Conservation (phyloP, 2,888 invertebrate species). For the Macaria notata region DNA sequence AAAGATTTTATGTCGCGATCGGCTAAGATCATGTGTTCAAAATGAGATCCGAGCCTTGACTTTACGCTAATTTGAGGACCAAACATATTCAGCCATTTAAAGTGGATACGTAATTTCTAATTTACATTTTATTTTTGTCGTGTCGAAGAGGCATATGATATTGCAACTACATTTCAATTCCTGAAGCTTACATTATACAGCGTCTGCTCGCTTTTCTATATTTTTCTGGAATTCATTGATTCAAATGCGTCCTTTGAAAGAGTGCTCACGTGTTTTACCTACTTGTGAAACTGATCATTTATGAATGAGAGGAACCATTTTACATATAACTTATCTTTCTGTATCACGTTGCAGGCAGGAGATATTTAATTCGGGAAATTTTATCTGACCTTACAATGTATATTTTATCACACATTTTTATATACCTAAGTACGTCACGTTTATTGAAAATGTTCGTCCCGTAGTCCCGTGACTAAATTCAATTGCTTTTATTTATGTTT, state of each 20-base stretch:
- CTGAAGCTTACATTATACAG: slow-evolving; percentile 16
- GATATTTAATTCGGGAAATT: background rate
- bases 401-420: no score
- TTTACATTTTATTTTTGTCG: slow-evolving; percentile 17
- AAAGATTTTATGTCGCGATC: background rate
- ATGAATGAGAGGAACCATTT: slow-evolving; percentile 10
- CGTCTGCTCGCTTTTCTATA: slow-evolving; percentile 8
- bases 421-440: no score
- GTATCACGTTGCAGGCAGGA: slow-evolving; percentile 5
- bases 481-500: no score
- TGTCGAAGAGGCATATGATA: slow-evolving; percentile 6
- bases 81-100: slow-evolving; percentile 36
- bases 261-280: slow-evolving; percentile 26
- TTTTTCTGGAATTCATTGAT: slow-evolving; percentile 29
- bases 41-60: slow-evolving; percentile 37
- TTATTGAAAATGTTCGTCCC: no score
- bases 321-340: background rate
- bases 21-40: background rate
- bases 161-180: slow-evolving; percentile 10
- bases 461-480: no score
- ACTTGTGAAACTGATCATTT: slow-evolving; percentile 12
- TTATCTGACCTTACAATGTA: no score
- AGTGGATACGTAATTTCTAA: slow-evolving; percentile 30
- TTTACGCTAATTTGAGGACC: slow-evolving; percentile 30
- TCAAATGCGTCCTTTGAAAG: slow-evolving; percentile 5